Percentiles rank a stretch among this genome's conserved stretches.
phyloP scores from a whole-genome alignment of 1,140 invertebrate genomes.

The Tetranychus urticae region DNA sequence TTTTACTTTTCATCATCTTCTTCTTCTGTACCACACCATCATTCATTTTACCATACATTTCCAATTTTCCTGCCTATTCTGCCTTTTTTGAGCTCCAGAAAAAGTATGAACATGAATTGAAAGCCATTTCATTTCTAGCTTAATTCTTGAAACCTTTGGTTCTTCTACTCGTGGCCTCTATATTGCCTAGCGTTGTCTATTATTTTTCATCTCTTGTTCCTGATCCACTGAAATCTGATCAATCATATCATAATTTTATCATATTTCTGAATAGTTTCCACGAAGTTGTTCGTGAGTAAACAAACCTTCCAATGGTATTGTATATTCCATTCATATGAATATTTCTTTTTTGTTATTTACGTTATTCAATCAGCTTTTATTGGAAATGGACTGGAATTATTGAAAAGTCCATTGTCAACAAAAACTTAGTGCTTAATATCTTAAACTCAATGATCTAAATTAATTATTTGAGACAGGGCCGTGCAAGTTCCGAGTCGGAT shows the following conservation, averaged over 20 bases:
- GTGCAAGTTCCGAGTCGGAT: no score
- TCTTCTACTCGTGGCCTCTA: not conserved
- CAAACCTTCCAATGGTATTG: not conserved
- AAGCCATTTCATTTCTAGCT: not conserved
- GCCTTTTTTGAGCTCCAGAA: not conserved
- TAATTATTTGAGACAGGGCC: no score
- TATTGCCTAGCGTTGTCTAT: not conserved
- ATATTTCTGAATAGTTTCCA: not conserved
- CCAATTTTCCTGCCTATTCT: no score
- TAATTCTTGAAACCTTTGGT: not conserved
- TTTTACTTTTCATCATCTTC: not conserved
- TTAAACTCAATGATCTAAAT: no score
- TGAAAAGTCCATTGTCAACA: no score
- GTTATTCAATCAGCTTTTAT: not conserved
- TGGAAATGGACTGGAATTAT: not conserved
- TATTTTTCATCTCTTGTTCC: not conserved
- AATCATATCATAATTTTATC: not conserved
- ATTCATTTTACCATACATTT: not conserved
- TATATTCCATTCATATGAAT: not conserved
- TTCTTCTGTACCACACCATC: not conserved
- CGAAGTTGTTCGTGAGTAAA: not conserved
- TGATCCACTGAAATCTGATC: not conserved
- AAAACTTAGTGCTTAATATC: no score
- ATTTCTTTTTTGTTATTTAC: not conserved
- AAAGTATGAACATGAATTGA: not conserved